These are phyloP conservation scores for Oxycera nigricornis DNA, from an alignment of 2,888 invertebrate species.

Conservation along the genomic window DNA sequence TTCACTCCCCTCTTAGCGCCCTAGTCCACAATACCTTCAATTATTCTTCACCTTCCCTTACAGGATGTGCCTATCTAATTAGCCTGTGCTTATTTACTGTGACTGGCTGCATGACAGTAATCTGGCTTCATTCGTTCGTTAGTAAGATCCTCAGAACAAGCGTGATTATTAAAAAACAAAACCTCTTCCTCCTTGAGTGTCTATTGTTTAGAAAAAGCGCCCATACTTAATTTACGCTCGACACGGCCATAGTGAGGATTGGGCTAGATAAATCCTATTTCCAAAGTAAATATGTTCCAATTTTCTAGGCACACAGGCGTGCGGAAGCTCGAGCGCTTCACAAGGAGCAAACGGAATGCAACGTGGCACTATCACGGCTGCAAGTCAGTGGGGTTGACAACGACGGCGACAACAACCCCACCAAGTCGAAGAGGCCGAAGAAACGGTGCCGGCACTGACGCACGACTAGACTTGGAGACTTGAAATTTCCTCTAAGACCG, in stretches of 20 bases:
- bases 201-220: constrained; percentile 17
- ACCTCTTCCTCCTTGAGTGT: constrained; percentile 15
- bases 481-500: constrained; percentile 16
- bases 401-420: neutral
- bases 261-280: constrained; percentile 23
- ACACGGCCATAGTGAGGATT: neutral
- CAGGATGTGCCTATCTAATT: no score
- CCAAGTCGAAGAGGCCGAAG: no score
- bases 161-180: no score
- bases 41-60: no score
- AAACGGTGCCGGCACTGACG: constrained; percentile 19
- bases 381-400: no score
- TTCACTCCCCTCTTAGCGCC: no score
- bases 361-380: neutral
- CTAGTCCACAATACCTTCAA: no score
- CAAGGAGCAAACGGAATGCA: neutral
- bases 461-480: constrained; percentile 19
- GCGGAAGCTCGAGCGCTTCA: neutral
- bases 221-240: constrained; percentile 22
- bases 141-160: no score
- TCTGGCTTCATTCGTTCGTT: no score
- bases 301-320: neutral
- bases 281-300: constrained; percentile 25
- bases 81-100: no score
- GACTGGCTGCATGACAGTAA: no score